These are phyloP conservation scores for Agriotes lineatus DNA, from an alignment of 2,888 invertebrate genomes.

Conservation along the genomic window DNA sequence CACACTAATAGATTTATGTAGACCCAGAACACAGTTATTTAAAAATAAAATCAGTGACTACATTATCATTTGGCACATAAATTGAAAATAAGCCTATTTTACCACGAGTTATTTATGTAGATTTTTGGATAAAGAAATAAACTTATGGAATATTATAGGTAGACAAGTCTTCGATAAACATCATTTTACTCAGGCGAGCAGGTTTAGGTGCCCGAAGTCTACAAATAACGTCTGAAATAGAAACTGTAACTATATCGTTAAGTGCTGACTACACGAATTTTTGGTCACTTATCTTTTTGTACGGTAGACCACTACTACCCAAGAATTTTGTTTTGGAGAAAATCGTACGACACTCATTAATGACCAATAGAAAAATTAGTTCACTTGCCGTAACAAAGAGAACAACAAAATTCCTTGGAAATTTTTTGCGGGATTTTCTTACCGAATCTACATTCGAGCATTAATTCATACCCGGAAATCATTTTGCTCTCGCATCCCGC, in stretches of 20 bases:
- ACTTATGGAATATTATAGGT: not conserved
- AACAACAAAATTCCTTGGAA: too few relatives aligned
- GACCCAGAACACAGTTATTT: not conserved
- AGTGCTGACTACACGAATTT: not conserved
- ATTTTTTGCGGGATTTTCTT: too few relatives aligned
- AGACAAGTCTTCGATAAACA: not conserved
- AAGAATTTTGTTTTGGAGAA: too few relatives aligned
- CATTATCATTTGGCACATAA: not conserved
- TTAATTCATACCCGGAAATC: too few relatives aligned
- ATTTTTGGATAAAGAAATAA: not conserved
- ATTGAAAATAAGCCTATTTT: not conserved
- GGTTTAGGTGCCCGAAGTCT: not conserved
- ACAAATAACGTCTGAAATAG: not conserved
- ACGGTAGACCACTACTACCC: too few relatives aligned
- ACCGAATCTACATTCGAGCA: too few relatives aligned
- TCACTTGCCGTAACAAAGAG: too few relatives aligned
- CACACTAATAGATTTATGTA: not conserved
- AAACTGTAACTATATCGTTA: not conserved
- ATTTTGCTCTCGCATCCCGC: too few relatives aligned
- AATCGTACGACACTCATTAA: too few relatives aligned
- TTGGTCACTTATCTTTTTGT: too few relatives aligned
- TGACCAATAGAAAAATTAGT: too few relatives aligned
- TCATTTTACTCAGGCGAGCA: not conserved
- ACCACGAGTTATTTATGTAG: not conserved
- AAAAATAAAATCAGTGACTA: not conserved